Percentiles rank a stretch among this genome's conserved stretches.
phyloP scores from a whole-genome alignment of 2,797 vertebrate genomes.

The Vultur gryphus region DNA sequence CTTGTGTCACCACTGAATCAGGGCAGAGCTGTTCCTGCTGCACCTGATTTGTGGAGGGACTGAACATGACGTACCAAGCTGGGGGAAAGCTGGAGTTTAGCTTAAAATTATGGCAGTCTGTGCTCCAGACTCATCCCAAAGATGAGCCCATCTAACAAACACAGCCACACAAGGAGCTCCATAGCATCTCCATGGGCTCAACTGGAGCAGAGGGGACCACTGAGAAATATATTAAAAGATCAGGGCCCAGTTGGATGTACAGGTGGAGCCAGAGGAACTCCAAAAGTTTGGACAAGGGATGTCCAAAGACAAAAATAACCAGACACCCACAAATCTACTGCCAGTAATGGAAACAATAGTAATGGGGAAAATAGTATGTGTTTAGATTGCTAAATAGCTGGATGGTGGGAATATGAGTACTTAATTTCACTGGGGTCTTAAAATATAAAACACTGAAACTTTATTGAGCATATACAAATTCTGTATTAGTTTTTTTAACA shows the following conservation, averaged over 20 bases:
- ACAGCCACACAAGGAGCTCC: background rate
- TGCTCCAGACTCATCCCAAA: background rate
- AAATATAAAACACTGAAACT: background rate
- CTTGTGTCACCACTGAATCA: background rate
- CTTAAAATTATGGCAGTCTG: rapidly evolving
- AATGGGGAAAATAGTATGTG: background rate
- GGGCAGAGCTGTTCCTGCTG: background rate
- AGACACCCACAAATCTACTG: background rate
- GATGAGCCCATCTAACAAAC: background rate
- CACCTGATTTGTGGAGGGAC: background rate
- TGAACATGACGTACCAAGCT: background rate
- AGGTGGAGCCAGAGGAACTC: background rate
- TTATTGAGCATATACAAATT: background rate
- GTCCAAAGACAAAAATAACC: background rate
- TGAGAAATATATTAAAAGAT: background rate
- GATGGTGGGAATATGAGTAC: background rate
- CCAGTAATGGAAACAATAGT: background rate
- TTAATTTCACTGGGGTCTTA: background rate
- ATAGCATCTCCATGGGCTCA: background rate
- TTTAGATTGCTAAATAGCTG: background rate
- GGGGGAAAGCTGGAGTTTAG: background rate
- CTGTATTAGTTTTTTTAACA: background rate
- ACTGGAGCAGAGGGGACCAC: background rate
- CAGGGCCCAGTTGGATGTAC: background rate
- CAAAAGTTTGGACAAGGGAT: background rate